phyloP scores from a whole-genome alignment of 2,888 invertebrate genomes.

The Caenorhabditis plicata region DNA sequence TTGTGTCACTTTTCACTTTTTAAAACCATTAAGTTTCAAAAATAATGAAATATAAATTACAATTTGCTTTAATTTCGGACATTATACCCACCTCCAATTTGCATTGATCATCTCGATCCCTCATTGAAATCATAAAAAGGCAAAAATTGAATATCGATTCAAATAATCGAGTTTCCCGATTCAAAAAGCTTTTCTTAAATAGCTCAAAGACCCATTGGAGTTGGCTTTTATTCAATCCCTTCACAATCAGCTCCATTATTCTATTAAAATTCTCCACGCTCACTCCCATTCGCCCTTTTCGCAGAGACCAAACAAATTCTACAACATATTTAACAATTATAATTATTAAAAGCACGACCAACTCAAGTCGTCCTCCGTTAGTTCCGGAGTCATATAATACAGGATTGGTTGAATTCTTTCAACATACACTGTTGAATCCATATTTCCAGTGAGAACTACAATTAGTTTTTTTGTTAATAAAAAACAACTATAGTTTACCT shows the following conservation, averaged over 20 bases:
- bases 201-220: conserved; percentile 29
- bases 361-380: conserved; percentile 68
- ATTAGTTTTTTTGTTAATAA: too few species aligned
- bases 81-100: conserved; percentile 23
- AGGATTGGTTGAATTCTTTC: conserved; percentile 70
- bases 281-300: conserved; percentile 68
- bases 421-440: conserved; percentile 70
- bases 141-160: conserved; percentile 27
- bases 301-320: conserved; percentile 68
- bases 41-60: too few species aligned
- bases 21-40: too few species aligned
- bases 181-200: conserved; percentile 29
- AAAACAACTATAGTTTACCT: conserved; percentile 1
- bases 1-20: neutral
- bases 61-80: too few species aligned
- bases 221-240: conserved; percentile 21
- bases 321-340: neutral
- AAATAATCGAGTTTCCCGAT: conserved; percentile 20
- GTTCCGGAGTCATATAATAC: conserved; percentile 69
- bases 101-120: conserved; percentile 18
- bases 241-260: conserved; percentile 67
- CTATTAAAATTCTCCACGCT: conserved; percentile 70
- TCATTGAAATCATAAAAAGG: conserved; percentile 10
- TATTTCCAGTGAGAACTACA: conserved; percentile 59
- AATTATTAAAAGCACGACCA: conserved; percentile 42